Conservation (phyloP, 2,113 vertebrate species). For the Triplophysa rosa region DNA sequence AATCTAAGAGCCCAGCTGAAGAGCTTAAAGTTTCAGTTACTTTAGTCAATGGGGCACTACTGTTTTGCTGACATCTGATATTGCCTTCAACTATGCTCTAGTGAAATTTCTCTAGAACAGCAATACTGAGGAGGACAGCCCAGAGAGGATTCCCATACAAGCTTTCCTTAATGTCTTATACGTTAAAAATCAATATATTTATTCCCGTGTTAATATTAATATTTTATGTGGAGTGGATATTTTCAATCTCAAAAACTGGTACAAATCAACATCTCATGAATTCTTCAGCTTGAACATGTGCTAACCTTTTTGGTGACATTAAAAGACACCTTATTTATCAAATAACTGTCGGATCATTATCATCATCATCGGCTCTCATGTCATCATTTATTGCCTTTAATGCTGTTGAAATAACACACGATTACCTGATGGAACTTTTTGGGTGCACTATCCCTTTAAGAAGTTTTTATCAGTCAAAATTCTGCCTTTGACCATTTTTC, state of each 20-base stretch:
- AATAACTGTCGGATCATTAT: too few species aligned
- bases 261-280: background rate
- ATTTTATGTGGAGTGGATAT: background rate
- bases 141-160: conserved; percentile 23
- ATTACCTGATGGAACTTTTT: too few species aligned
- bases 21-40: conserved; percentile 32
- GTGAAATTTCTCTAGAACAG: conserved; percentile 37
- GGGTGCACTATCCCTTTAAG: too few species aligned
- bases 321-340: conserved; percentile 22
- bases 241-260: background rate
- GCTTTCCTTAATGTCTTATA: conserved; percentile 38
- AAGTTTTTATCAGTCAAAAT: too few species aligned
- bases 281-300: conserved; percentile 6
- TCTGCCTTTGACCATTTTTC: too few species aligned
- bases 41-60: conserved; percentile 5
- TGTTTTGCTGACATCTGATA: conserved; percentile 47
- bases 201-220: background rate
- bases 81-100: conserved; percentile 37
- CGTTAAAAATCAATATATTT: background rate
- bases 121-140: conserved; percentile 14
- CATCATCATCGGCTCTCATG: too few species aligned
- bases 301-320: conserved; percentile 13
- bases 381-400: too few species aligned
- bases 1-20: conserved; percentile 32
- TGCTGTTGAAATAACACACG: too few species aligned